phyloP scores from a whole-genome alignment of 2,888 invertebrate genomes.

The Rhagonycha fulva region DNA sequence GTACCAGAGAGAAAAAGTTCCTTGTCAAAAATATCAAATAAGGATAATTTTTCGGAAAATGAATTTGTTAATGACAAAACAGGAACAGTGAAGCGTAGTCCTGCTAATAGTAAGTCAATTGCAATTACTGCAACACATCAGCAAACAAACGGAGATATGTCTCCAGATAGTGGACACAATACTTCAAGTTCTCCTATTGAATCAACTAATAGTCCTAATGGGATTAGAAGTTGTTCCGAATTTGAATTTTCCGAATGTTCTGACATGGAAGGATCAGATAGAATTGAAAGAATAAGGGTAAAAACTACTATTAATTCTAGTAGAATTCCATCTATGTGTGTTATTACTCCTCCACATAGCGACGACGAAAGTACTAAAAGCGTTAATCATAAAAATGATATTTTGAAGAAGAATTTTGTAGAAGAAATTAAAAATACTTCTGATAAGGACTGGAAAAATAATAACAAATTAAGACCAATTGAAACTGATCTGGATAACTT shows the following conservation, averaged over 20 bases:
- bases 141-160: slow-evolving; percentile 68
- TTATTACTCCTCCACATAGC: slow-evolving; percentile 85
- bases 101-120: slow-evolving; percentile 58
- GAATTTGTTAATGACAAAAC: slow-evolving; percentile 51
- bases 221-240: slow-evolving; percentile 72
- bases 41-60: slow-evolving; percentile 53
- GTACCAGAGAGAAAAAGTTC: slow-evolving; percentile 85
- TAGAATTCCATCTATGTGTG: slow-evolving; percentile 90
- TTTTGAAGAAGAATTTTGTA: slow-evolving; percentile 4
- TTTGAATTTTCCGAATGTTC: slow-evolving; percentile 87
- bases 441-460: slow-evolving; percentile 2
- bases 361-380: slow-evolving; percentile 76
- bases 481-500: slow-evolving; percentile 42
- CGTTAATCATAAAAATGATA: slow-evolving; percentile 7
- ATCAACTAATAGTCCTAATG: slow-evolving; percentile 72
- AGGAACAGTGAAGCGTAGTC: slow-evolving; percentile 54
- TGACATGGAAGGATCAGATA: slow-evolving; percentile 84
- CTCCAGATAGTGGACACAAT: slow-evolving; percentile 81
- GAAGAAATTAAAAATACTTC: slow-evolving; percentile 26
- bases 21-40: slow-evolving; percentile 58
- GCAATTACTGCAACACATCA: slow-evolving; percentile 65
- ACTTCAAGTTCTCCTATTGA: slow-evolving; percentile 81
- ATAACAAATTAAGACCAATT: slow-evolving; percentile 32
- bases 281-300: slow-evolving; percentile 81
- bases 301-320: slow-evolving; percentile 88